Conservation (phyloP, 2,113 vertebrate species). For the Catharus bicknelli region DNA sequence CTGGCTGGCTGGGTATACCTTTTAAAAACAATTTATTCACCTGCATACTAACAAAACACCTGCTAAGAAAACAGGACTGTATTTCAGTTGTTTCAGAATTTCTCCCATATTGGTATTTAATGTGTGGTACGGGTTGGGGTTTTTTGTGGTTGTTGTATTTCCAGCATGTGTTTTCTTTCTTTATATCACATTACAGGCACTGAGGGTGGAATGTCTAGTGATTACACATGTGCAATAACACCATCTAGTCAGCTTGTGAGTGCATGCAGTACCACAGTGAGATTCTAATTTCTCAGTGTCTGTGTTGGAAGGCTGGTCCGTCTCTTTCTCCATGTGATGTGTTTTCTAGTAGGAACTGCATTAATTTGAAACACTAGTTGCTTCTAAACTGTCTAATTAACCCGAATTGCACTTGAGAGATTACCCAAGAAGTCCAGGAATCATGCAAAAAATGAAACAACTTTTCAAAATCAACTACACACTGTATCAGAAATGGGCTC, state of each 20-base stretch:
- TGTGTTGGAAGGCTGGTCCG: neutral
- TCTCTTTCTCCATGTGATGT: neutral
- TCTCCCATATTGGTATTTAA: neutral
- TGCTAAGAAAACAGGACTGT: neutral
- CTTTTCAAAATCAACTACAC: neutral
- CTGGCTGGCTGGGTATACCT: neutral
- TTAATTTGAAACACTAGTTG: neutral
- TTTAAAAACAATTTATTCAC: neutral
- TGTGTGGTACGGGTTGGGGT: neutral
- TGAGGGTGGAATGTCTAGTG: neutral
- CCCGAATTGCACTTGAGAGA: neutral
- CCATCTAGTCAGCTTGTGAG: neutral
- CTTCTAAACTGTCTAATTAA: neutral
- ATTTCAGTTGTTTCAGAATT: neutral
- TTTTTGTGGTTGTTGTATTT: neutral
- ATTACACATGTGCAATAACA: neutral
- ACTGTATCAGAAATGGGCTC: neutral
- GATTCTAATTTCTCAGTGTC: neutral
- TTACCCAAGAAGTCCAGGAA: neutral
- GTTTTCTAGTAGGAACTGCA: neutral
- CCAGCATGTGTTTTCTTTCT: neutral
- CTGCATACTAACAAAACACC: conserved; percentile 34
- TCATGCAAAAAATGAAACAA: neutral
- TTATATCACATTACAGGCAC: neutral
- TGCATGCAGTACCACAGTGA: neutral